Percentiles rank a stretch among this genome's conserved stretches.
phyloP scores from a whole-genome alignment of 2,113 vertebrate species.

The Cricetomys ansorgei region DNA sequence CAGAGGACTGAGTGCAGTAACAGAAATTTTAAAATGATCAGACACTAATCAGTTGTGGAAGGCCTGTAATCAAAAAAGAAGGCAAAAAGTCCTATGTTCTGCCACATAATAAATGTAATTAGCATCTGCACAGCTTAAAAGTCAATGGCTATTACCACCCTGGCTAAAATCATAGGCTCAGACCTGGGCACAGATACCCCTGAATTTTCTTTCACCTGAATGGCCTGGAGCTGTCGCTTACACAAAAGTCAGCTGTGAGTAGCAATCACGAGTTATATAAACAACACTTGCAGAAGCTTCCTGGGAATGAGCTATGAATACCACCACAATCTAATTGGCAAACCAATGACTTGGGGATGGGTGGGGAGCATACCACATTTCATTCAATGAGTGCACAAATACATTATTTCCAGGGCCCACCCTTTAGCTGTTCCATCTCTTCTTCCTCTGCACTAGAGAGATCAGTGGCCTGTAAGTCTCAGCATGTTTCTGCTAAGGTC shows the following conservation, averaged over 20 bases:
- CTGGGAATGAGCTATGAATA: constrained; percentile 74
- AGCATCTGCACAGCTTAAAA: background rate
- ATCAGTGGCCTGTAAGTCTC: background rate
- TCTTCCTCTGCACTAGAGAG: background rate
- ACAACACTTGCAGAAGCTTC: constrained; percentile 83
- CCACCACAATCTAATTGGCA: background rate
- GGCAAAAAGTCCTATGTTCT: background rate
- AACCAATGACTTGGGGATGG: constrained; percentile 32
- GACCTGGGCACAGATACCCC: constrained; percentile 77
- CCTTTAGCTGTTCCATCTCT: background rate
- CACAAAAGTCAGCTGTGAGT: constrained; percentile 62
- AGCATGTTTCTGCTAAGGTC: background rate
- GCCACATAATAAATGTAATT: constrained; percentile 7
- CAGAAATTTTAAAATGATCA: constrained; percentile 19
- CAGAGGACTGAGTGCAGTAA: constrained; percentile 52
- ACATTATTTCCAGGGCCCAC: background rate
- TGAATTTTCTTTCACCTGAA: constrained; percentile 82
- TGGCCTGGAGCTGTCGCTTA: constrained; percentile 83
- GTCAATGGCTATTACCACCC: constrained; percentile 76
- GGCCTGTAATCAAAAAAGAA: background rate
- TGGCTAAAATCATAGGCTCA: constrained; percentile 76
- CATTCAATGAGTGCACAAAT: background rate
- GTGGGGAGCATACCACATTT: background rate
- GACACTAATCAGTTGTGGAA: background rate
- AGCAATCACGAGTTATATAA: constrained; percentile 81